phyloP scores from a whole-genome alignment of 2,797 vertebrate species.

The Megalops cyprinoides region DNA sequence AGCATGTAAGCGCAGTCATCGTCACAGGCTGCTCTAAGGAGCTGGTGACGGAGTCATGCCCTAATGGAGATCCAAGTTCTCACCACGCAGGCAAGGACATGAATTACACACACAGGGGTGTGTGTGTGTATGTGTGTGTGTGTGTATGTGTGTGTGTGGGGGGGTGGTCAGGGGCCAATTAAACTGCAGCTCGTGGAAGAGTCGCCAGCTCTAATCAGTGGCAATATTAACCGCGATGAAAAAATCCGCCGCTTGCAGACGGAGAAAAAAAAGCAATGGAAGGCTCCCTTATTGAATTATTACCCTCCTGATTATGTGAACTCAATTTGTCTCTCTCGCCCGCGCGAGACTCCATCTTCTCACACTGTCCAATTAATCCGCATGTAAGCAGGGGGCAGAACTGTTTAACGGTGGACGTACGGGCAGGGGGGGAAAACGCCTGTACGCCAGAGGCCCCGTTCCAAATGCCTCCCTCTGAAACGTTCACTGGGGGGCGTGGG shows the following conservation, averaged over 20 bases:
- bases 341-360: neutral
- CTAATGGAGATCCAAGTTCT: too few relatives aligned
- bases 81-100: too few relatives aligned
- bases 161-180: neutral
- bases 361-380: neutral
- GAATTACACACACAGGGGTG: too few relatives aligned
- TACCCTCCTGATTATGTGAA: neutral
- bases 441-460: neutral
- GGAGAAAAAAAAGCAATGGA: too few relatives aligned
- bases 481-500: neutral
- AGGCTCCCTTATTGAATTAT: neutral
- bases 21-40: too few relatives aligned
- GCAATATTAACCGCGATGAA: neutral
- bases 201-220: neutral
- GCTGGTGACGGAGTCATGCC: too few relatives aligned
- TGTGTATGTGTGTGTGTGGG: too few relatives aligned
- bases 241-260: neutral
- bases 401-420: neutral
- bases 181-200: neutral
- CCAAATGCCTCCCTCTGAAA: neutral
- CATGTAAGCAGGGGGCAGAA: neutral
- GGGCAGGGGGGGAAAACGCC: neutral
- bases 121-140: too few relatives aligned
- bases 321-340: neutral
- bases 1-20: too few relatives aligned